Percentiles rank a stretch among this genome's conserved stretches.
phyloP scores from a whole-genome alignment of 2,888 invertebrate species.

The Euspilapteryx auroguttella region DNA sequence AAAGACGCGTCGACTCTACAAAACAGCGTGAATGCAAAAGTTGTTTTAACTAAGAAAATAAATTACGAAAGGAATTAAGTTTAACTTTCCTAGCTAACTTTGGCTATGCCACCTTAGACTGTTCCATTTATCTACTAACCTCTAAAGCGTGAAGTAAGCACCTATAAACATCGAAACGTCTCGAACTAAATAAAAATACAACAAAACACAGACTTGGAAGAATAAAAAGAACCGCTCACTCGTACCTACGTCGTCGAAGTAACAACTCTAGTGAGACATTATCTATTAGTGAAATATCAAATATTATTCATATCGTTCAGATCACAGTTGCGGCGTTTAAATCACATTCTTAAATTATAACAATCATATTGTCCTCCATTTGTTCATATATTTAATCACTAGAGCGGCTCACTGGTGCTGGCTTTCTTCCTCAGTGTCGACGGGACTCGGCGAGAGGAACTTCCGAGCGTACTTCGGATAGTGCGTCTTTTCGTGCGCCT shows the following conservation, averaged over 20 bases:
- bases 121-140: constrained; percentile 4
- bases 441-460: constrained; percentile 84
- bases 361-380: constrained; percentile 53
- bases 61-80: constrained; percentile 22
- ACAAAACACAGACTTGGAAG: constrained; percentile 10
- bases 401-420: constrained; percentile 66
- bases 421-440: constrained; percentile 81
- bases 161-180: constrained; percentile 29
- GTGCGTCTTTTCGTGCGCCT: constrained; percentile 92
- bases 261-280: constrained; percentile 49
- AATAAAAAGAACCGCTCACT: constrained; percentile 18
- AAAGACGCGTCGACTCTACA: constrained; percentile 1
- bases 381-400: constrained; percentile 43
- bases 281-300: constrained; percentile 61
- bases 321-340: constrained; percentile 63
- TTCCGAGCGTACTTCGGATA: constrained; percentile 90
- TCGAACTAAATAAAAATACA: constrained; percentile 22
- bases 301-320: constrained; percentile 63
- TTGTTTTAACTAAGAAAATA: constrained; percentile 1
- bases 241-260: constrained; percentile 27
- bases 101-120: constrained; percentile 38
- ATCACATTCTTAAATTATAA: constrained; percentile 61
- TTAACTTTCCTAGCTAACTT: constrained; percentile 50
- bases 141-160: constrained; percentile 49
- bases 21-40: constrained; percentile 1